Base-by-base conservation (phyloP, 2,113 vertebrate species). In the Megaptera novaeangliae region DNA sequence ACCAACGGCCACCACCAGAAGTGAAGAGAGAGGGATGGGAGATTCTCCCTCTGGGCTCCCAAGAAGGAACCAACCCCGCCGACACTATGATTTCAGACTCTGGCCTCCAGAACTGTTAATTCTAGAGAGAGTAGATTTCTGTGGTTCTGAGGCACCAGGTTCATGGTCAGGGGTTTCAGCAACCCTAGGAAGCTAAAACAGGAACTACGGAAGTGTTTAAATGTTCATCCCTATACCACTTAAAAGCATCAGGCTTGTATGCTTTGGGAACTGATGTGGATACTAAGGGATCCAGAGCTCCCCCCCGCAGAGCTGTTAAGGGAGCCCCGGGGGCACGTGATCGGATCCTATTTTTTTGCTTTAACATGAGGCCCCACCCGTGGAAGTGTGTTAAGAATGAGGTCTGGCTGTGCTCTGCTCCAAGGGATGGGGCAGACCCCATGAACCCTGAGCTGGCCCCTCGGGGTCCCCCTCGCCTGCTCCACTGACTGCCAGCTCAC, bases 401-500 rank as follows among this genome's bases (percentile, higher is more conserved):
- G 3, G 25, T 69, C 83, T 86, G 52, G 25, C 69, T 8, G 9
- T 14, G 23, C 61, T 86, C 23, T 9, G 46, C 31, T 52, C 57
- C 2, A 3, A n/a, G 68, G 68, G 61, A 57, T 5, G 20, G 55
- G 49, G 13, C 25, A 17, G 71, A 14, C 8, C 39, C 39, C 6
- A 10, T 0, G 3, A 39, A 10, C 36, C 39, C 25, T 64, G 14
- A 44, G 41, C 31, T 66, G 34, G 72, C 63, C 39, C 52, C 21
- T 8, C 0, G 0, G 41, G 34, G 78, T 9, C 3, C 17, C 23
- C 27, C 13, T 6, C 7, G 1, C 44, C 69, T 23, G 23, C 17
- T 5, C n/a, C 0, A 0, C 20, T 15, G 41, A 68, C 44, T 3
- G 0, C 59, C 18, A 9, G 64, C 98, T 68, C 98, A 99, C 99